Evolutionary conservation across 2,888 invertebrate genomes (phyloP).

Genomic region (Gryllus longicercus): DNA sequence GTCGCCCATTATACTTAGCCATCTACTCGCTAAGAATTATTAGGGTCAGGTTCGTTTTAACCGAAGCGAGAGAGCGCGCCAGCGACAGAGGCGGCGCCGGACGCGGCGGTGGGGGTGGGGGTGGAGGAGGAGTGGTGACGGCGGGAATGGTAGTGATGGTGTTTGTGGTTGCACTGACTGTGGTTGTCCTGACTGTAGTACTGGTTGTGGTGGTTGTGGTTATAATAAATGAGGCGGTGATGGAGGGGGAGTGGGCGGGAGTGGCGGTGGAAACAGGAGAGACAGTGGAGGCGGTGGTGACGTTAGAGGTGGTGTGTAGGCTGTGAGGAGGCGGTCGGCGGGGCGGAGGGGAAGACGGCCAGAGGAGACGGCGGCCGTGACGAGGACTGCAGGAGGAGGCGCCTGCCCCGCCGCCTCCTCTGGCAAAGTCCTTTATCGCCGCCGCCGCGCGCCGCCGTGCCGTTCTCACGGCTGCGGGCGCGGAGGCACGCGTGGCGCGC

Average conservation of each 20-base stretch:
- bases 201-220: too few species aligned
- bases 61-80: constrained; percentile 25
- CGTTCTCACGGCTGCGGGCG: background rate
- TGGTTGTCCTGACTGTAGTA: too few species aligned
- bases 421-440: background rate
- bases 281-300: too few species aligned
- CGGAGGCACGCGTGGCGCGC: too few species aligned
- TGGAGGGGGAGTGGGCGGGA: too few species aligned
- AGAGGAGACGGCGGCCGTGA: background rate
- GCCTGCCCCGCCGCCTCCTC: background rate
- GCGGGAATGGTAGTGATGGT: too few species aligned
- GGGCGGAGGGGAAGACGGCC: background rate
- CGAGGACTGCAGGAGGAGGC: background rate
- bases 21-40: constrained; percentile 44
- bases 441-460: background rate
- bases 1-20: constrained; percentile 43
- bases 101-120: background rate
- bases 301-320: too few species aligned
- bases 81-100: background rate
- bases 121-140: background rate
- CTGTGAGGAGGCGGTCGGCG: background rate
- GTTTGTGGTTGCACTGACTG: too few species aligned
- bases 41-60: constrained; percentile 42
- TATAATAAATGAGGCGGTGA: too few species aligned
- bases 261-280: too few species aligned